phyloP scores from a whole-genome alignment of 2,888 invertebrate genomes.

The Hemaris fuciformis region DNA sequence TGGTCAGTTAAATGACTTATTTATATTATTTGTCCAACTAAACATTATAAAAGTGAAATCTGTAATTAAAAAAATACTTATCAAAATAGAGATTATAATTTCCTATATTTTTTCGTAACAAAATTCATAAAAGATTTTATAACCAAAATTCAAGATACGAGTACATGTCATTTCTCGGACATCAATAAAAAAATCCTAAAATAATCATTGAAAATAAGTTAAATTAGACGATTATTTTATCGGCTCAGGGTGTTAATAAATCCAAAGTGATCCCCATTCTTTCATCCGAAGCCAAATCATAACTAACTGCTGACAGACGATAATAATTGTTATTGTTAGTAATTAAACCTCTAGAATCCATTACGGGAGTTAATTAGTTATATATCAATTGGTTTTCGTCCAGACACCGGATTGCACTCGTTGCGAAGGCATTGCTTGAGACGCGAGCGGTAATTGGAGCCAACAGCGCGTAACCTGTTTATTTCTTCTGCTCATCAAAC shows the following conservation, averaged over 20 bases:
- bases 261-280: not conserved
- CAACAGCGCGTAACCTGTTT: conserved; percentile 54
- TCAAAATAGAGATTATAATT: too few species aligned
- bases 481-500: conserved; percentile 44
- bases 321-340: not conserved
- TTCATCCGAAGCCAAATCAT: not conserved
- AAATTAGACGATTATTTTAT: too few species aligned
- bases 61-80: too few species aligned
- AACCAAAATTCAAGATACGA: too few species aligned
- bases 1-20: not conserved
- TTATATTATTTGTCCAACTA: not conserved
- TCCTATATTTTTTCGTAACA: too few species aligned
- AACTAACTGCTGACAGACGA: too few species aligned
- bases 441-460: conserved; percentile 47
- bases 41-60: not conserved
- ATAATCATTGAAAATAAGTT: too few species aligned
- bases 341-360: not conserved
- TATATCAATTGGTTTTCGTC: not conserved
- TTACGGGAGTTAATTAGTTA: not conserved
- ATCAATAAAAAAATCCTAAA: too few species aligned
- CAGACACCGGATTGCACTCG: not conserved
- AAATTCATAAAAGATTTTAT: too few species aligned
- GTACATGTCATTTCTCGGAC: too few species aligned
- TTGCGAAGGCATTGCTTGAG: conserved; percentile 33
- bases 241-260: too few species aligned